Conservation (phyloP, 2,797 vertebrate species). For the Pachyuromys duprasi region DNA sequence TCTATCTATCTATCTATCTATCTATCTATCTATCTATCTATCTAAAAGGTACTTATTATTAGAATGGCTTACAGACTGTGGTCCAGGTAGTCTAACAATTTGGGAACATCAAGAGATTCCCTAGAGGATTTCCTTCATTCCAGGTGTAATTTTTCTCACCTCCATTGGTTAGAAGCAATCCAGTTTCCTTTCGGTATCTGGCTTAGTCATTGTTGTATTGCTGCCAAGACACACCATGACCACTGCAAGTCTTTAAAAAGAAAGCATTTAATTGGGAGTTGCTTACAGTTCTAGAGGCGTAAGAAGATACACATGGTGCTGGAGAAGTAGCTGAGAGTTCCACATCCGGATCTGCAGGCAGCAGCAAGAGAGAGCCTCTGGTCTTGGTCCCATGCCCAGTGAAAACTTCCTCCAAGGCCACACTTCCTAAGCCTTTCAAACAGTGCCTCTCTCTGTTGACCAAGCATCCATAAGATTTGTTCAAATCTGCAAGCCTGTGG, state of each 20-base stretch:
- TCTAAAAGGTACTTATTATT: background rate
- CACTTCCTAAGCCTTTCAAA: background rate
- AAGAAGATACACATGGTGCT: background rate
- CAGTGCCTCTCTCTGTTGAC: background rate
- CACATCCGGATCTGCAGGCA: background rate
- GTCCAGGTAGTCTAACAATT: background rate
- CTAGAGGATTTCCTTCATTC: no score
- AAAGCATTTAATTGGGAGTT: background rate
- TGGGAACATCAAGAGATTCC: background rate
- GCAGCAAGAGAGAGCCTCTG: background rate
- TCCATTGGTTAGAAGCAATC: background rate
- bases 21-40: background rate
- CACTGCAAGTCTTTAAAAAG: background rate
- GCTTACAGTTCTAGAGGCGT: background rate
- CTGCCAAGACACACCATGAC: background rate
- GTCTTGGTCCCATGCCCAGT: background rate
- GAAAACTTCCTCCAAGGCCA: background rate
- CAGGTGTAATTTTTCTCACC: background rate
- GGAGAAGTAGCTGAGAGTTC: background rate
- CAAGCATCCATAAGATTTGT: background rate
- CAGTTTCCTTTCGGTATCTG: background rate
- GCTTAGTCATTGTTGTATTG: background rate
- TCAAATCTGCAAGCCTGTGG: background rate
- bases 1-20: background rate
- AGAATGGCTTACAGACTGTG: background rate